Base-by-base conservation (phyloP, 2,797 vertebrate genomes). In the Lagocephalus sceleratus region DNA sequence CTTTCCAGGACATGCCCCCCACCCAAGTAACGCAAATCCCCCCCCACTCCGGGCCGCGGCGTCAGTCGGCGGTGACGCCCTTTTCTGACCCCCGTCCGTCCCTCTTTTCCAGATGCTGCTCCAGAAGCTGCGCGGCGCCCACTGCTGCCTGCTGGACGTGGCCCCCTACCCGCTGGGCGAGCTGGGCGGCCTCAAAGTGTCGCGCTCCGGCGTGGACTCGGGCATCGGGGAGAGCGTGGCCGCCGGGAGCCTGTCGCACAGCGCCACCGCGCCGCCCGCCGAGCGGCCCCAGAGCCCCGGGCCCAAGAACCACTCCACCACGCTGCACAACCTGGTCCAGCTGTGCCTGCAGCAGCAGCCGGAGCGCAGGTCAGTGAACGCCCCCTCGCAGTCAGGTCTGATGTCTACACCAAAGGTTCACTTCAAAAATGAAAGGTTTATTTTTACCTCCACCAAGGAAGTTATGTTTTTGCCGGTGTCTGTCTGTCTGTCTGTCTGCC, bases 311-410 rank as follows among this genome's bases (percentile, higher is more conserved):
- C 95, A 98, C 87, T 98, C 96, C 0, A 90, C 92, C 66, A 94
- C 94, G 26, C 91, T 99, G 65, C 92, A 95, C 75, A 94, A 91
- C 84, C 90, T 99, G 82, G 92, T 98, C 19, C 93, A 98, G 80
- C 91, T 95, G 63, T 98, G 96, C 79, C 91, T 98, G 79, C 95
- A 98, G 79, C 94, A 95, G 69, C 94, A 97, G 75, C 94, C 96
- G 2, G 94, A 97, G 56, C 90, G 87, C 89, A 96, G 96, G 96
- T 87, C 12, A 0, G 2, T 20, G 19, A 29, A 29, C 2, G 11
- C 2, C 29, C 29, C 9, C 8, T 29, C 9, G 2, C 10, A 12
- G 12, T 35, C 14, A 35, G 32, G 32, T 35, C 14, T 19, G 14
- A 35, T 35, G 10, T 35, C 32, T 35, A 14, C 3, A 14, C 14